Base-by-base conservation (phyloP, 2,888 invertebrate species). In the Melitaea athalia region DNA sequence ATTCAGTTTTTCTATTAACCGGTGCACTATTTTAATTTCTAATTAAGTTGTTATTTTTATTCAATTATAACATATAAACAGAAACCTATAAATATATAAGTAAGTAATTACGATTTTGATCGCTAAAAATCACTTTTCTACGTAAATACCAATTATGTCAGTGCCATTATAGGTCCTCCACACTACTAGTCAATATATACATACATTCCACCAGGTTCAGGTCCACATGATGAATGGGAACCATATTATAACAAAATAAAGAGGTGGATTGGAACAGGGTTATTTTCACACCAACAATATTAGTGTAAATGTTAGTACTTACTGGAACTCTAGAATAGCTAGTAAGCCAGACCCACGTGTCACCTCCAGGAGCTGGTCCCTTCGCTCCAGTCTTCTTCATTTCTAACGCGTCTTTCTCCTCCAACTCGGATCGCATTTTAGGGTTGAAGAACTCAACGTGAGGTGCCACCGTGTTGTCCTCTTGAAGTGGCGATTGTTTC, bases 311-410 rank as follows among this genome's bases (percentile, higher is more conserved):
- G 63, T 38, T 33, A 3, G 12, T 24, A 83, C 90, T 85, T 75
- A 97, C 97, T 81, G 97, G 97, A 76, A 98, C 97, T 76, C 97
- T 94, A 47, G 97, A 97, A 79, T 97, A 97, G 73, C 97, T 96
- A 66, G 97, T 97, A 74, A 98, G 87, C 96, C 97, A 97, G 74
- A 97, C 95, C 97, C 97, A 97, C 33, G 95, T 95, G 76, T 96
- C 96, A 2, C 95, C 96, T 0, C 95, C 96, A 0, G 95, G 95
- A 0, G 95, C 95, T 0, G 95, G 94, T 0, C 95, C 95, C 75
- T 95, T 95, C 6, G 93, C 90, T 0, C 95, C 95, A 0, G 94
- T 94, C 69, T 92, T 92, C 66, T 93, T 90, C 82, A 94, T 94
- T 75, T 94, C 94, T 43, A 93, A 92, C 5, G 94, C 93, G 74